These are phyloP conservation scores for Psilopsiagon aymara DNA, from an alignment of 2,113 vertebrate genomes.

Conservation along the genomic window DNA sequence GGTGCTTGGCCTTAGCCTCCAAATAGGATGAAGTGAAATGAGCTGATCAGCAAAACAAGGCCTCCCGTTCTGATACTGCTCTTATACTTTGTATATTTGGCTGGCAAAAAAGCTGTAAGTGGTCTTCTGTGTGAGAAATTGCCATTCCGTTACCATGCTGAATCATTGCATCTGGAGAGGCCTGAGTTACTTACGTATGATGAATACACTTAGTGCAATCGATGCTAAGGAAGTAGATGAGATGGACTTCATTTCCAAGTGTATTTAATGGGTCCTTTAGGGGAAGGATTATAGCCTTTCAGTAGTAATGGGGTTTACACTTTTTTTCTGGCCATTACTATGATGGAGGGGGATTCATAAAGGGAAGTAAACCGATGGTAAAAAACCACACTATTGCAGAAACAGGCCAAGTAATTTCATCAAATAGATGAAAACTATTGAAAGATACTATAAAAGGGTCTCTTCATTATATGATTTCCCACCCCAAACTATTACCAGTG, in stretches of 20 bases:
- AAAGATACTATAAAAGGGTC: not conserved
- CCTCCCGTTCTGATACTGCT: rapidly evolving
- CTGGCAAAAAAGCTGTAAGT: rapidly evolving
- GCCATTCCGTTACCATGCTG: not conserved
- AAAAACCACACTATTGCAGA: not conserved
- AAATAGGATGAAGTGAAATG: not conserved
- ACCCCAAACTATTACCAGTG: not conserved
- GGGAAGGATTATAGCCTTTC: not conserved
- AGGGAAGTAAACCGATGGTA: not conserved
- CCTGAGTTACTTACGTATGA: not conserved
- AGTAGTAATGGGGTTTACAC: not conserved
- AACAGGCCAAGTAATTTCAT: not conserved
- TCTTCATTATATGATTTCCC: not conserved
- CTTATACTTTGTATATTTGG: not conserved
- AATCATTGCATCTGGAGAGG: conserved; percentile 3
- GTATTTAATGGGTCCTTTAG: not conserved
- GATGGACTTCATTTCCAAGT: not conserved
- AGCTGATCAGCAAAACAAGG: not conserved
- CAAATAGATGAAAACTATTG: not conserved
- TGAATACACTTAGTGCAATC: no score
- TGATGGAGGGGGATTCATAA: not conserved
- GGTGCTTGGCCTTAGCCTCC: not conserved
- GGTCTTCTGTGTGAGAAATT: not conserved
- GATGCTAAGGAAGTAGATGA: not conserved
- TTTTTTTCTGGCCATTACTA: not conserved